phyloP scores from a whole-genome alignment of 2,797 vertebrate species.

The Momotus momota region DNA sequence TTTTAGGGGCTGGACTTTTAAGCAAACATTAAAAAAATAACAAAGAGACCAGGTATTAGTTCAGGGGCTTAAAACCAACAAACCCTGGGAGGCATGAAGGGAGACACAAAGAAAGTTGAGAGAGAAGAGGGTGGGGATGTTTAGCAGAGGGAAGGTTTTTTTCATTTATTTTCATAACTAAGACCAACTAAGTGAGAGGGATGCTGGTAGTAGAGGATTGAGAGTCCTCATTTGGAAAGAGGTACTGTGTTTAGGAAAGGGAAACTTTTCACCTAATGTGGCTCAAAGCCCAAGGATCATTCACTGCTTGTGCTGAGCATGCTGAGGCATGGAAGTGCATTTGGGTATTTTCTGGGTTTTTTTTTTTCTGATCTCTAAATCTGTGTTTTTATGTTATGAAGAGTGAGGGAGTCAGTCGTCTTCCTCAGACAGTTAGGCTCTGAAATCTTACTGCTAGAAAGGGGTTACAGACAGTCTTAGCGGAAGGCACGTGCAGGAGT shows the following conservation, averaged over 20 bases:
- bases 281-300: fast-evolving
- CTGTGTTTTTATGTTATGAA: neutral
- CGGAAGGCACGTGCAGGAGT: neutral
- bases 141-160: neutral
- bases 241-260: neutral
- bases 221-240: neutral
- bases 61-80: neutral
- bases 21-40: neutral
- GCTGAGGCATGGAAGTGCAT: neutral
- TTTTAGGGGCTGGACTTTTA: conserved; percentile 20
- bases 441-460: neutral
- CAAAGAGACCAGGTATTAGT: neutral
- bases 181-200: neutral
- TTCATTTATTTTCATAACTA: neutral
- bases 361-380: neutral
- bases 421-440: neutral
- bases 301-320: neutral
- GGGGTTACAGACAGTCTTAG: neutral
- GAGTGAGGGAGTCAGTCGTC: neutral
- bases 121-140: neutral
- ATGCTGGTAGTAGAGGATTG: neutral
- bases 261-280: neutral
- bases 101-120: neutral
- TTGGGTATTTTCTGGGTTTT: neutral
- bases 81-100: neutral